Evolutionary conservation across 2,888 invertebrate species (phyloP).

Genomic region (Parascotia fuliginaria): DNA sequence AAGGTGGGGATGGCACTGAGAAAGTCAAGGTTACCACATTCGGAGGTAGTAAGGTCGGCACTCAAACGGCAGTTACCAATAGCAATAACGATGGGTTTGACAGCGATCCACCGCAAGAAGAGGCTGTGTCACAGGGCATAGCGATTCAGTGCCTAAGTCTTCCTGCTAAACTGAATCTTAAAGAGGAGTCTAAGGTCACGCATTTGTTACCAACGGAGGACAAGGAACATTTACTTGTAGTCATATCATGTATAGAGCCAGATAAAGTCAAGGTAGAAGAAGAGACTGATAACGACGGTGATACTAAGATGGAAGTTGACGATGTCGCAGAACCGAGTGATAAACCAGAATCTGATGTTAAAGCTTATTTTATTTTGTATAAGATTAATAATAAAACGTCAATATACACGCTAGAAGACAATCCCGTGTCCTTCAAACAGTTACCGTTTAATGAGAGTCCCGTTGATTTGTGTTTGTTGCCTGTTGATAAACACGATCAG

Average conservation of each 20-base stretch:
- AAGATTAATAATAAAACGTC: constrained; percentile 73
- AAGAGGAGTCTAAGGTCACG: constrained; percentile 83
- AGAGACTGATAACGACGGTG: constrained; percentile 67
- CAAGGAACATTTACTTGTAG: constrained; percentile 88
- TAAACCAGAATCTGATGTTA: constrained; percentile 61
- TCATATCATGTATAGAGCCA: constrained; percentile 76
- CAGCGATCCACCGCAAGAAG: constrained; percentile 75
- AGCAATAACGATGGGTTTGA: constrained; percentile 82
- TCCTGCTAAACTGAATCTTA: constrained; percentile 77
- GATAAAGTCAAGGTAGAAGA: constrained; percentile 63
- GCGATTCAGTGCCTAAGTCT: constrained; percentile 87
- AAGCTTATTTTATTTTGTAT: constrained; percentile 72
- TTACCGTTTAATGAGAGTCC: constrained; percentile 88
- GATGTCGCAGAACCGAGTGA: constrained; percentile 60
- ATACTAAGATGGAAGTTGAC: constrained; percentile 79
- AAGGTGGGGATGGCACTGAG: constrained; percentile 71
- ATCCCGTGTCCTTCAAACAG: constrained; percentile 87
- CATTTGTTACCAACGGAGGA: constrained; percentile 90
- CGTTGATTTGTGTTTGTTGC: constrained; percentile 89
- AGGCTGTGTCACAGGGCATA: constrained; percentile 72
- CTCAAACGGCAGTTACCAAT: constrained; percentile 69
- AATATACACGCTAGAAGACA: constrained; percentile 80
- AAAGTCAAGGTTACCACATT: constrained; percentile 71
- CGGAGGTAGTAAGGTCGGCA: constrained; percentile 68
- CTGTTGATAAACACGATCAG: constrained; percentile 77